Percentiles rank a stretch among this genome's conserved stretches.
These are phyloP conservation scores for Epicauta chinensis DNA, from an alignment of 1,140 invertebrate genomes.

Conservation along the genomic window DNA sequence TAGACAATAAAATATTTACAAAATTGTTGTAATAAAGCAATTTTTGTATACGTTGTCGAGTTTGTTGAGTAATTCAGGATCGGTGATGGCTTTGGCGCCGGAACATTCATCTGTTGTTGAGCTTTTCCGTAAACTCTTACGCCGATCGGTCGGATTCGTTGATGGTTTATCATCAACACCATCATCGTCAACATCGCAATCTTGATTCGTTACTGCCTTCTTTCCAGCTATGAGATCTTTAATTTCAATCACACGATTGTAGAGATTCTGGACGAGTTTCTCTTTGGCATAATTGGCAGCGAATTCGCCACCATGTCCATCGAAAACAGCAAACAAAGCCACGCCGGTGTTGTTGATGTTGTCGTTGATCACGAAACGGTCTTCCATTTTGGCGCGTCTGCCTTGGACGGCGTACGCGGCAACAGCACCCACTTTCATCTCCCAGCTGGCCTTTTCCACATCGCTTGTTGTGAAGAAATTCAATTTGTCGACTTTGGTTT, in stretches of 20 bases:
- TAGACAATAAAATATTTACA: too few relatives aligned
- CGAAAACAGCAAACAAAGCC: conserved; percentile 86
- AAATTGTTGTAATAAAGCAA: too few relatives aligned
- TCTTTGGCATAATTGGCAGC: conserved; percentile 86
- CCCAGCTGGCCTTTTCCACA: conserved; percentile 66
- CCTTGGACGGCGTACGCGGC: conserved; percentile 87
- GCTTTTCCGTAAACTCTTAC: conserved; percentile 62
- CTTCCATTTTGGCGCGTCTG: conserved; percentile 85
- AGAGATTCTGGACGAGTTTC: conserved; percentile 69
- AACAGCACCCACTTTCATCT: conserved; percentile 63
- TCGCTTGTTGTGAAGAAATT: conserved; percentile 48
- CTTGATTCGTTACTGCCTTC: conserved; percentile 40
- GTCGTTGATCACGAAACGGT: conserved; percentile 76
- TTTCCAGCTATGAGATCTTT: conserved; percentile 61
- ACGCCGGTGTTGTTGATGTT: conserved; percentile 69
- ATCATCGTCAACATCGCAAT: conserved; percentile 39
- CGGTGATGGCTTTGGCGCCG: conserved; percentile 55
- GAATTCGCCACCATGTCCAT: conserved; percentile 93
- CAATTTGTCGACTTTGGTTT: conserved; percentile 46
- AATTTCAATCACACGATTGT: conserved; percentile 65
- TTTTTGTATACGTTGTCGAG: conserved; percentile 51
- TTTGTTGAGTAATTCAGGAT: conserved; percentile 59
- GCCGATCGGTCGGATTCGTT: conserved; percentile 44
- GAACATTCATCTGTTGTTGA: conserved; percentile 51
- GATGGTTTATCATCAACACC: background rate